Evolutionary conservation across 2,888 invertebrate species (phyloP).

Genomic region (Thumatha senex): DNA sequence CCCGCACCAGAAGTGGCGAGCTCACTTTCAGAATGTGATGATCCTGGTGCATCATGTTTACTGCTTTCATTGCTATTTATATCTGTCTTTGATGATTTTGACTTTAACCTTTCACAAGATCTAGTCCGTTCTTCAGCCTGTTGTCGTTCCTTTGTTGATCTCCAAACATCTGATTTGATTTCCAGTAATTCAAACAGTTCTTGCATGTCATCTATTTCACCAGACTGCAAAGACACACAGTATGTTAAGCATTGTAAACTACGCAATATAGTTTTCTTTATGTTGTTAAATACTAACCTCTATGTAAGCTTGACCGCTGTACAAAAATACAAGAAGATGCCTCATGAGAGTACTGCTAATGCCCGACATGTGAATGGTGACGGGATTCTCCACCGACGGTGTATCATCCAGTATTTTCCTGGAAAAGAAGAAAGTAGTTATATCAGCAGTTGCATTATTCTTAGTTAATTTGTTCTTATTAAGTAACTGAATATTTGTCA

Average conservation of each 20-base stretch:
- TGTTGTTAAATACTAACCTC: slow-evolving; percentile 80
- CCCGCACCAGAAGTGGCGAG: slow-evolving; percentile 74
- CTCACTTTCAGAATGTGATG: slow-evolving; percentile 79
- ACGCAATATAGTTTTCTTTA: slow-evolving; percentile 11
- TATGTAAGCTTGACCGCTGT: slow-evolving; percentile 93
- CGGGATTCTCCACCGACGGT: slow-evolving; percentile 87
- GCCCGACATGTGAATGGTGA: slow-evolving; percentile 93
- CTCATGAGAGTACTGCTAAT: slow-evolving; percentile 91
- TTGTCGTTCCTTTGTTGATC: slow-evolving; percentile 80
- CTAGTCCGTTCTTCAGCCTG: slow-evolving; percentile 77
- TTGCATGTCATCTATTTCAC: slow-evolving; percentile 92
- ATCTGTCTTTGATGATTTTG: slow-evolving; percentile 74
- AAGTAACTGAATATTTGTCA: too few species aligned
- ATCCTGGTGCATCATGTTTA: slow-evolving; percentile 79
- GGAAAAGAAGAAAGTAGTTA: slow-evolving; percentile 41
- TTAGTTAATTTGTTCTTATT: too few species aligned
- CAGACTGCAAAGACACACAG: slow-evolving; percentile 82
- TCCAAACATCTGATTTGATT: slow-evolving; percentile 92
- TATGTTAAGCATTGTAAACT: slow-evolving; percentile 1
- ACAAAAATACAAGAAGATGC: slow-evolving; percentile 92
- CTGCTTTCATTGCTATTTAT: slow-evolving; percentile 81
- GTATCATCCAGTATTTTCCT: slow-evolving; percentile 89
- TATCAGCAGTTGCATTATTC: slow-evolving; percentile 12
- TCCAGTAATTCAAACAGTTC: slow-evolving; percentile 92
- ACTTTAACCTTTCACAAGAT: slow-evolving; percentile 77